Percentiles rank a stretch among this genome's conserved stretches.
phyloP scores from a whole-genome alignment of 2,888 invertebrate species.

The Nomada hirtipes region DNA sequence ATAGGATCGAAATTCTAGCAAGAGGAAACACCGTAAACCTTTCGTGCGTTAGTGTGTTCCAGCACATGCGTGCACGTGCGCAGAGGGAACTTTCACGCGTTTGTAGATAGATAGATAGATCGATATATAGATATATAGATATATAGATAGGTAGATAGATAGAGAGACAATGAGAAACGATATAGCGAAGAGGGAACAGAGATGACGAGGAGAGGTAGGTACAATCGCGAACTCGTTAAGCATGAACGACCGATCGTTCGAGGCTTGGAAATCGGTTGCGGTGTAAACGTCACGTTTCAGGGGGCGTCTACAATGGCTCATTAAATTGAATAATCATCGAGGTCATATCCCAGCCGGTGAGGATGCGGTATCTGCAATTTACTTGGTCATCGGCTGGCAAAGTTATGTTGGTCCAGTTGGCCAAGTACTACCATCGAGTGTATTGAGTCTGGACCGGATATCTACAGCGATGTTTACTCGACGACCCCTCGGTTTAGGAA shows the following conservation, averaged over 20 bases:
- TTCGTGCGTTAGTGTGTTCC: slow-evolving; percentile 28
- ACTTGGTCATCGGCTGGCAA: slow-evolving; percentile 60
- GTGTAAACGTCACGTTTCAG: slow-evolving; percentile 80
- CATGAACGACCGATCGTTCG: slow-evolving; percentile 68
- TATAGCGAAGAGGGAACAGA: neutral
- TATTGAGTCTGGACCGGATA: slow-evolving; percentile 31
- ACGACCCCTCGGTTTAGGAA: slow-evolving; percentile 18
- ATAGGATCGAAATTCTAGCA: slow-evolving; percentile 67
- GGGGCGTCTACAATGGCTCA: slow-evolving; percentile 75
- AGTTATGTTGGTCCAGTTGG: slow-evolving; percentile 53
- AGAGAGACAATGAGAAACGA: slow-evolving; percentile 10
- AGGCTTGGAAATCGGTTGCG: slow-evolving; percentile 71
- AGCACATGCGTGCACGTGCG: neutral
- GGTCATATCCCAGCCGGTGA: slow-evolving; percentile 66
- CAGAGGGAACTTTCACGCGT: slow-evolving; percentile 43
- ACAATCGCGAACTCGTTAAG: slow-evolving; percentile 65
- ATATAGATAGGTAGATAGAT: slow-evolving; percentile 6
- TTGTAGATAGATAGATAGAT: neutral
- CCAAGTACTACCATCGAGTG: slow-evolving; percentile 28
- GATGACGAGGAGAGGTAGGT: neutral
- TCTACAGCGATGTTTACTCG: slow-evolving; percentile 27
- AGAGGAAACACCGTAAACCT: slow-evolving; percentile 50
- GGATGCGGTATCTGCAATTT: slow-evolving; percentile 65
- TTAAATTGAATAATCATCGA: slow-evolving; percentile 80
- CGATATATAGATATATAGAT: too few species aligned